phyloP scores from a whole-genome alignment of 2,797 vertebrate genomes.

The Sebastes dallii region DNA sequence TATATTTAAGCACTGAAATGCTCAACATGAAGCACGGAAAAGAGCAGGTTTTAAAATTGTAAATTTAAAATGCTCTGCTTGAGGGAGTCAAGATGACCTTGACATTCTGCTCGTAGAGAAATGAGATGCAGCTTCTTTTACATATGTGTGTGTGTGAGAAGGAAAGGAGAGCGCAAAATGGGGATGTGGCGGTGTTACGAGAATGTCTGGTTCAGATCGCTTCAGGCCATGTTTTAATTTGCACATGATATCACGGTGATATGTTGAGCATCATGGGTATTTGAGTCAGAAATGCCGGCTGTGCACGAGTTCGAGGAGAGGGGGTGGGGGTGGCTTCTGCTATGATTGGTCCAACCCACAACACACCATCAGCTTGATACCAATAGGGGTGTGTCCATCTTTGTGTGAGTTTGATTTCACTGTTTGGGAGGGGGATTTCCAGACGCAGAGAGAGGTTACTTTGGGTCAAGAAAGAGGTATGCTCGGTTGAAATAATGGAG shows the following conservation, averaged over 20 bases:
- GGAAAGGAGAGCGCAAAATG: neutral
- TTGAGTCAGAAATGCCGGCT: constrained; percentile 24
- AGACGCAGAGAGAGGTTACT: constrained; percentile 38
- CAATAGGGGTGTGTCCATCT: constrained; percentile 41
- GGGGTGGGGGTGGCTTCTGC: neutral
- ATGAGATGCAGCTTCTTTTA: neutral
- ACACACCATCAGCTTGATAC: constrained; percentile 74
- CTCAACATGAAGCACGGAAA: neutral
- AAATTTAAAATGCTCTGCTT: neutral
- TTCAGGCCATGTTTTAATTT: neutral
- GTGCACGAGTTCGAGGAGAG: constrained; percentile 9
- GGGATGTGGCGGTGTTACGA: neutral
- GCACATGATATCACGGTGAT: neutral
- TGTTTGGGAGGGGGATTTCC: neutral
- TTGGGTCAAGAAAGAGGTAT: constrained; percentile 46
- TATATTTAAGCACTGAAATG: neutral
- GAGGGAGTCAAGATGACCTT: constrained; percentile 18
- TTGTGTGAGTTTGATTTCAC: constrained; percentile 13
- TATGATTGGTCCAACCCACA: constrained; percentile 74
- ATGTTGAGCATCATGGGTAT: constrained; percentile 7
- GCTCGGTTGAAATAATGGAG: constrained; percentile 10
- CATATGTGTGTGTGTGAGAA: neutral
- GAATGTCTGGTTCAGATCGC: neutral
- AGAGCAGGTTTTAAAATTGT: neutral
- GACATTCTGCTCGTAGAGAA: neutral